These are phyloP conservation scores for Sphyrna mokarran DNA, from an alignment of 2,113 vertebrate species.

Conservation along the genomic window DNA sequence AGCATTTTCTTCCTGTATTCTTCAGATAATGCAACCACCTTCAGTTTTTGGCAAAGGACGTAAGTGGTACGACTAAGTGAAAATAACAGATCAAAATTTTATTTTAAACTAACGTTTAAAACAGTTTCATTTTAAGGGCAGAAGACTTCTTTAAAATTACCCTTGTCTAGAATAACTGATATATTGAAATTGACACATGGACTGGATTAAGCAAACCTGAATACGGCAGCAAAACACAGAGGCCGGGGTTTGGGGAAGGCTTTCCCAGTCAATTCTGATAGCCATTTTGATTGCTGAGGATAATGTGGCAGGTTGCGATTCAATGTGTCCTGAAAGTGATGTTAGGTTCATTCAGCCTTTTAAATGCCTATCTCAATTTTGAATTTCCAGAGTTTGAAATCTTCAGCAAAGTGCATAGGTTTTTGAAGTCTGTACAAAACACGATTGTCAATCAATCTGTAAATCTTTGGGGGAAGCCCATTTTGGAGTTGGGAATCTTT, in stretches of 20 bases:
- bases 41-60: not conserved
- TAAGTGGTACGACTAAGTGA: not conserved
- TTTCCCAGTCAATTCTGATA: too few relatives aligned
- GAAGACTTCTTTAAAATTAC: not conserved
- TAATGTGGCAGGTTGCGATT: not conserved
- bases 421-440: not conserved
- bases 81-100: not conserved
- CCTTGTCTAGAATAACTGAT: not conserved
- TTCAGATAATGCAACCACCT: not conserved
- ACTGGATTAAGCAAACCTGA: not conserved
- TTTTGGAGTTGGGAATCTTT: not conserved
- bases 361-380: not conserved
- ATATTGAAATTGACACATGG: not conserved
- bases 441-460: too few relatives aligned
- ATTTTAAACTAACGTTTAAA: not conserved
- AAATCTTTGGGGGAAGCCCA: not conserved
- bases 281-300: too few relatives aligned
- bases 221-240: not conserved
- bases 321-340: not conserved
- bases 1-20: not conserved
- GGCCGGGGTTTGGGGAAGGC: too few relatives aligned
- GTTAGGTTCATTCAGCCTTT: not conserved
- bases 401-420: not conserved
- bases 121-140: not conserved
- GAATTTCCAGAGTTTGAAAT: not conserved